phyloP scores from a whole-genome alignment of 2,888 invertebrate genomes.

The Rhimphoctona megacephalus region DNA sequence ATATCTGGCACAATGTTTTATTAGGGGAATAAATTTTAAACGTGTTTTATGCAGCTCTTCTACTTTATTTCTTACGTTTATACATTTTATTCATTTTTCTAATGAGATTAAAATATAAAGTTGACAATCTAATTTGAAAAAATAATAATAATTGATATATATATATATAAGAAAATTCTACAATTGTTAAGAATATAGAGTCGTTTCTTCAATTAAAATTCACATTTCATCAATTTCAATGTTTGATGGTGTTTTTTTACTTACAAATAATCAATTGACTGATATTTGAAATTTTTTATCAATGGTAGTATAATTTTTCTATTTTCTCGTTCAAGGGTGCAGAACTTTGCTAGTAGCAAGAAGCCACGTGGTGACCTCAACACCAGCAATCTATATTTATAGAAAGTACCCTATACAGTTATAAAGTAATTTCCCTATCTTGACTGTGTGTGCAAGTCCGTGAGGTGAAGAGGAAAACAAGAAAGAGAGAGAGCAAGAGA shows the following conservation, averaged over 20 bases:
- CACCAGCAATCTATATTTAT: constrained; percentile 45
- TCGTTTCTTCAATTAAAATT: too few relatives aligned
- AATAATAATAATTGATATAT: neutral
- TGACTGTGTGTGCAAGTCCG: neutral
- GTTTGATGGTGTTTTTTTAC: neutral
- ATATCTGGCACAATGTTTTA: constrained; percentile 8
- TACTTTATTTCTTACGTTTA: neutral
- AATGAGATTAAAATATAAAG: neutral
- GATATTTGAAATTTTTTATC: neutral
- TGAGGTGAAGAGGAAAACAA: neutral
- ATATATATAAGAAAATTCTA: too few relatives aligned
- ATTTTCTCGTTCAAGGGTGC: constrained; percentile 15
- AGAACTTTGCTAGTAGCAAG: constrained; percentile 10
- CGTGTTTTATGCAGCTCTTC: neutral
- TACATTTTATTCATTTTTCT: neutral
- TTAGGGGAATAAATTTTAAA: neutral
- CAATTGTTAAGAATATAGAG: too few relatives aligned
- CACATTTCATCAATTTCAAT: neutral
- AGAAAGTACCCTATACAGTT: constrained; percentile 10
- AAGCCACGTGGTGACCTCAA: constrained; percentile 60
- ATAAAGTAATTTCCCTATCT: neutral
- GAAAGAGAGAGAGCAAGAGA: constrained; percentile 14
- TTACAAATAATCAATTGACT: neutral
- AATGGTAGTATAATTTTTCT: neutral
- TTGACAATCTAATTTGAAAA: neutral